Evolutionary conservation across 1,140 invertebrate species (phyloP), one percentile per base, ranked within the genome.

Genomic region (Pemphigus obesinymphae): DNA sequence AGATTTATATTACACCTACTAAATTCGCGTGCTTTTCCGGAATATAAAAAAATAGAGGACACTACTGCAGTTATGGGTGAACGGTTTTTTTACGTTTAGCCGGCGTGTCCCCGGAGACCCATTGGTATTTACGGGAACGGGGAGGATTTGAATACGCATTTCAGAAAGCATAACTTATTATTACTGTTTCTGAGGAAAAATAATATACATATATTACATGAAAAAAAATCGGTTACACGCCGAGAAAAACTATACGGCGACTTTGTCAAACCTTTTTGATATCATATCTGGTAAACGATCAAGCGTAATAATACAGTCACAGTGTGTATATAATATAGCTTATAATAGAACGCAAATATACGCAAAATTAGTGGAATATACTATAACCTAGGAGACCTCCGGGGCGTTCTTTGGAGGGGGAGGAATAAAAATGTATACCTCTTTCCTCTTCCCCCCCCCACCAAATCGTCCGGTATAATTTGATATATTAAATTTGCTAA

Each of bases 91-190:
- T 31, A n/a, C 43, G 43, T 73, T 73, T 73, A 73, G 15, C 43
- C 70, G 8, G 26, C 17, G 45, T 31, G 70, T 50, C 70, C 26
- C 70, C 7, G 31, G 70, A 73, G 70, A n/a, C 70, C 70, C 70
- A 73, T 73, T 50, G 45, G 70, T 50, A 50, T 73, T 73, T 73
- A 72, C 29, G 31, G 31, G 70, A 73, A 73, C 3, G 43, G 31
- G 26, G 43, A 73, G 43, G 70, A 73, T 73, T 73, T 73, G 70
- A 73, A 73, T 73, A 73, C 45, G 29, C 45, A 31, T 73, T 73
- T 26, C 17, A 13, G 17, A 73, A 50, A 73, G 10, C 43, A 73
- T 73, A 73, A 73, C 70, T 73, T 73, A 73, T 73, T 73, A 73
- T 73, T 50, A 73, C 70, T 20, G 70, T 73, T 50, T 48, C 43